These are phyloP conservation scores for Glandiceps talaboti DNA, from an alignment of 53 echinoderm and acorn worm genomes.

Conservation along the genomic window DNA sequence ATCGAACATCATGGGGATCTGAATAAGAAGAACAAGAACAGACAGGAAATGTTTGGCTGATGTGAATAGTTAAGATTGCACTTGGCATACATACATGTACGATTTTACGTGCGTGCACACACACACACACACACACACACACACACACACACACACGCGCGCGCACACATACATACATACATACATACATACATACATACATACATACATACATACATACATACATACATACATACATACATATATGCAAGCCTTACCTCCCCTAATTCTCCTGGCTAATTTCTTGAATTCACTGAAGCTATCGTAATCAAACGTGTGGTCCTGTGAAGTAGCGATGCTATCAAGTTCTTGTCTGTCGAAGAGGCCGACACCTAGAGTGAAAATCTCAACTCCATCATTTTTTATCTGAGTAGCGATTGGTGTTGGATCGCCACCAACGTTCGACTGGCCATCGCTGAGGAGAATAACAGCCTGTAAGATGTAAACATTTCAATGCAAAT, in stretches of 20 bases:
- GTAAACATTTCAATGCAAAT: no score
- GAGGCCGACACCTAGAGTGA: slow-evolving; percentile 15
- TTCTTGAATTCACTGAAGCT: slow-evolving; percentile 18
- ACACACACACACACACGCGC: background rate
- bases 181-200: no score
- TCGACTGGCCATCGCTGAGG: slow-evolving; percentile 2
- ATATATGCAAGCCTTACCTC: no score
- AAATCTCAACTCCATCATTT: background rate
- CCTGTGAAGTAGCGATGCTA: slow-evolving; percentile 1
- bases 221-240: no score
- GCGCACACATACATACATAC: no score
- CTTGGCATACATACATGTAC: no score
- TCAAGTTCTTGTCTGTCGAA: slow-evolving; percentile 16
- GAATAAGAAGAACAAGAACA: background rate
- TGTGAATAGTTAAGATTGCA: no score
- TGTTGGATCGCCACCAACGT: slow-evolving; percentile 7
- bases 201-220: no score
- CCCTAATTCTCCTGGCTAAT: slow-evolving; percentile 22
- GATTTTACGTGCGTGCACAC: background rate
- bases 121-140: background rate
- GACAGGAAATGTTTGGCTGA: no score
- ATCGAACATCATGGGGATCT: slow-evolving; percentile 27
- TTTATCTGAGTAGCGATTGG: slow-evolving; percentile 1
- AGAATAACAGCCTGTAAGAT: slow-evolving; percentile 8
- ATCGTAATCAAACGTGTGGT: slow-evolving; percentile 13